Evolutionary conservation across 2,113 vertebrate species (phyloP).

Genomic region (Speoplatyrhinus poulsoni): DNA sequence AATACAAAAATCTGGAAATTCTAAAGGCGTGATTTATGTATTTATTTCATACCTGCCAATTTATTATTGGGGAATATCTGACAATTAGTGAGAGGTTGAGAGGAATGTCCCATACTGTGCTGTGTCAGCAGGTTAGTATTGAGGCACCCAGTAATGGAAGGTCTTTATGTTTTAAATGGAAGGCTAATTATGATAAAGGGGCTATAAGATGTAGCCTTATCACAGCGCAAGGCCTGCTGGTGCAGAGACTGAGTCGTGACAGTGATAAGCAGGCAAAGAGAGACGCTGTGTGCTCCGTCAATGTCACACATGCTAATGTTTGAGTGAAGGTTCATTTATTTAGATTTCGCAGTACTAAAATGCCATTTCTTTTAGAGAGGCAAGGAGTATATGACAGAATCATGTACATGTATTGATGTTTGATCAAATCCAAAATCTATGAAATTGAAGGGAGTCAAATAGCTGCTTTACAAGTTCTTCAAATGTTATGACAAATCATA

Average conservation of each 20-base stretch:
- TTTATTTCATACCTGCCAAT: too few relatives aligned
- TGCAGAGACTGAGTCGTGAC: conserved; percentile 77
- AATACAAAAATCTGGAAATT: too few relatives aligned
- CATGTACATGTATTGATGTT: too few relatives aligned
- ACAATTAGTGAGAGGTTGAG: conserved; percentile 31
- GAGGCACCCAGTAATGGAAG: conserved; percentile 77
- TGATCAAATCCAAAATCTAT: too few relatives aligned
- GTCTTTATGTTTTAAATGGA: conserved; percentile 79
- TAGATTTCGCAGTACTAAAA: conserved; percentile 43
- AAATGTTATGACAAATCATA: too few relatives aligned
- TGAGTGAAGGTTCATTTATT: conserved; percentile 58
- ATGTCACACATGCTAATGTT: conserved; percentile 69
- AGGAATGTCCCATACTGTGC: conserved; percentile 68
- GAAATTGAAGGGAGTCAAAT: too few relatives aligned
- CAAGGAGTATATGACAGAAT: too few relatives aligned
- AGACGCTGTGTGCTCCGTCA: conserved; percentile 73
- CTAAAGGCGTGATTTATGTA: too few relatives aligned
- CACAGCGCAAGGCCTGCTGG: conserved; percentile 74
- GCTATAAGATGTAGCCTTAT: conserved; percentile 81
- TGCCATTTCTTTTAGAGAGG: conserved; percentile 11
- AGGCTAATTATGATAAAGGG: conserved; percentile 85
- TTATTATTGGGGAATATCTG: too few relatives aligned
- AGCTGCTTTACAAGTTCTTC: too few relatives aligned
- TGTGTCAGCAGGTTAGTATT: conserved; percentile 72
- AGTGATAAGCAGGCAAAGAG: conserved; percentile 77